Percentiles rank a stretch among this genome's conserved stretches.
These are phyloP conservation scores for Drosophila tanythrix DNA, from an alignment of 2,888 invertebrate species.

Conservation along the genomic window DNA sequence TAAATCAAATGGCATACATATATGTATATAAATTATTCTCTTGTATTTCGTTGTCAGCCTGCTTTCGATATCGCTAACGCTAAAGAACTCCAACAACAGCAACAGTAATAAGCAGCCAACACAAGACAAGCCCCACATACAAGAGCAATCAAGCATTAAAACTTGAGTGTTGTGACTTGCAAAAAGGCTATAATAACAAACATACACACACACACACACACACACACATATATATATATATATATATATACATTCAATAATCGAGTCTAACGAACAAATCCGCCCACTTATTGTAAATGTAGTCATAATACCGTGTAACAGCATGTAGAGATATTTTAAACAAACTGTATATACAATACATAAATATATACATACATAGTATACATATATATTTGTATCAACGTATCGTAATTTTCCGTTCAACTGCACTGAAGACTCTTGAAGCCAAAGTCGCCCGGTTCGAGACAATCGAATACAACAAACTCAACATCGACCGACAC, in stretches of 20 bases:
- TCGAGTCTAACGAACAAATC: constrained; percentile 29
- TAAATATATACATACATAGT: constrained; percentile 13
- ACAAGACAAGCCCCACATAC: constrained; percentile 34
- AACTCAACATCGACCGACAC: constrained; percentile 74
- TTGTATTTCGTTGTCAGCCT: constrained; percentile 72
- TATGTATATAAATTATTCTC: constrained; percentile 56
- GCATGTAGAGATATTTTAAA: constrained; percentile 22
- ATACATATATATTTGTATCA: constrained; percentile 22
- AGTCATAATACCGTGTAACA: constrained; percentile 22
- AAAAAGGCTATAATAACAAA: constrained; percentile 36
- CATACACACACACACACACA: not conserved
- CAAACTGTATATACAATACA: constrained; percentile 2
- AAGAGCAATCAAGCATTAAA: constrained; percentile 16
- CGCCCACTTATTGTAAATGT: constrained; percentile 44
- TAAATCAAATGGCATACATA: constrained; percentile 3
- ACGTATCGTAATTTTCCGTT: constrained; percentile 44
- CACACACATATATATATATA: too few relatives aligned
- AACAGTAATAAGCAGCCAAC: constrained; percentile 40
- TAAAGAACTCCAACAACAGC: constrained; percentile 54
- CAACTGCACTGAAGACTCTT: constrained; percentile 65
- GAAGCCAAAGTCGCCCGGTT: constrained; percentile 68
- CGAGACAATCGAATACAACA: constrained; percentile 76
- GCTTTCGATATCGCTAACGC: constrained; percentile 71
- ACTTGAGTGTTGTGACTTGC: constrained; percentile 26
- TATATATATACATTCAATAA: not conserved